Evolutionary conservation across 2,797 vertebrate species (phyloP), one percentile per base, ranked within the genome.

Genomic region (Austrolebias charrua): DNA sequence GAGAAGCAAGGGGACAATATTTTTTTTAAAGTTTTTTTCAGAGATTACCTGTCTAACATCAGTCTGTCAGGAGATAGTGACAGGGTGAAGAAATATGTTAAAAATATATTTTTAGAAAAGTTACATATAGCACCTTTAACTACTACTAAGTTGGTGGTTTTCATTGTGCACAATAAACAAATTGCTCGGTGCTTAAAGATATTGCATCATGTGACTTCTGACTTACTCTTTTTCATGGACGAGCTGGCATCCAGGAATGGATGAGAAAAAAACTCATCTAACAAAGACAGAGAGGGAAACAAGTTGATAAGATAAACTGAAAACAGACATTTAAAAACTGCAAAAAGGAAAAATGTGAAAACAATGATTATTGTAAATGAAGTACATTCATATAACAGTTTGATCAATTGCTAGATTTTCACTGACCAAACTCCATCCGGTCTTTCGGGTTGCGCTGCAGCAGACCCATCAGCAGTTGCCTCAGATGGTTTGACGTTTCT

Each of bases 201-300:
- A 13, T 46, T 18, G 28, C 29, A 12, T 62, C 14, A 6, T 19
- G 7, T 18, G 14, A 19, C 18, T 58, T 76, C 5, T 19, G 40
- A 81, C 97, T 95, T 88, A 98, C 96, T 95, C 89, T 99, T 99
- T 88, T 96, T 98, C 90, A 98, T 88, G 14, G 95, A 94, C 49
- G 95, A 93, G 80, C 94, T 96, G 51, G 95, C 92, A 64, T 98
- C 96, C 18, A 99, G 89, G 89, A 98, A 99, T 0, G 96, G 93
- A 81, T 99, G 96, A 82, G 83, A 92, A 85, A 99, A 99, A 85
- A 99, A 98, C 71, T 98, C 95, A 81, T 97, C 98, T 99, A 75
- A 1, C 54, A 65, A 40, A 9, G 16, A 43, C 4, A 18, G 1
- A 4, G 28, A 42, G 16, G 13, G 20, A 9, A 10, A 13, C 57